Base-by-base conservation (phyloP, 2,113 vertebrate species). In the Beaufortia kweichowensis region DNA sequence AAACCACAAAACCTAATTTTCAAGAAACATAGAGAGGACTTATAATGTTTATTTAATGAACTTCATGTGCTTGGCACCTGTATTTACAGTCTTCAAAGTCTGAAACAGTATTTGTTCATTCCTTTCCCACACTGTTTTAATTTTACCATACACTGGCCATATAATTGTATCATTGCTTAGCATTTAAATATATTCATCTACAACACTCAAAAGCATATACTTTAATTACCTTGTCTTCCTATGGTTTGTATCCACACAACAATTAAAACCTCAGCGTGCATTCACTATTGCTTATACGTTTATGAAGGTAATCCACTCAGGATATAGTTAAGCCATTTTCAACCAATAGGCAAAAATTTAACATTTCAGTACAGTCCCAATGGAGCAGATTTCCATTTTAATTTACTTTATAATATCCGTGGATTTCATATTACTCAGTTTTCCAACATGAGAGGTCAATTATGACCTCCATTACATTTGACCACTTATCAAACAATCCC, bases 131-230 rank as follows among this genome's bases (percentile, higher is more conserved):
- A 84, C 79, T 77, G 82, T 87, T 84, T 75, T 46, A 59, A 63
- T 17, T 53, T 92, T 91, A 93, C 93, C 91, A 93, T 92, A 94
- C 91, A 94, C 90, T 90, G 85, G 86, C 90, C 93, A 90, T 92
- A 93, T 93, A 93, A 91, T 91, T 93, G 93, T 92, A 92, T 92
- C 92, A 93, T 80, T 91, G 93, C 93, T 95, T 95, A 93, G 91
- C 90, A 95, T 90, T 96, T 97, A 98, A 98, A 98, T 98, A 99
- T 91, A 94, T 88, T 93, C 95, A 94, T 96, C 93, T 95, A 96
- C 93, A 95, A 92, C 95, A 96, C 94, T 91, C 92, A 94, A 96
- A 93, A 94, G 94, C 93, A 91, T 60, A 73, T 90, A 96, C 91
- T 90, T 92, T 91, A 93, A 91, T 92, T 92, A 90, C 90, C 92